A percentile compares a stretch with the other conserved stretches of the same genome.
Conservation (phyloP, 2,113 vertebrate species). For the Brachyhypopomus occidentalis region DNA sequence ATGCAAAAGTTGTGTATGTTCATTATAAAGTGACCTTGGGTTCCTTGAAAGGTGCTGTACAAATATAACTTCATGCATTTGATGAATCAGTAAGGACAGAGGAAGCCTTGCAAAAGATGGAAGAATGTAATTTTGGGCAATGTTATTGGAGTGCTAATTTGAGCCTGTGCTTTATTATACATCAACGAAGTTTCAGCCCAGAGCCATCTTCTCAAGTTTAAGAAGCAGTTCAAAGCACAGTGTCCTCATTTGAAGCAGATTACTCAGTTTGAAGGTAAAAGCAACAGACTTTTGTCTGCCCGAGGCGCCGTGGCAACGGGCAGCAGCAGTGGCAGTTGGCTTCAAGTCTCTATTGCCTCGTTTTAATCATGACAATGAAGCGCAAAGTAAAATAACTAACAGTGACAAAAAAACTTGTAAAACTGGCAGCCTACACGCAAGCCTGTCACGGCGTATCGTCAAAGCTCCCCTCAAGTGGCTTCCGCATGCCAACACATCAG, state of each 20-base stretch:
- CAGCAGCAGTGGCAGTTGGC: constrained; percentile 56
- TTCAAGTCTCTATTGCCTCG: constrained; percentile 56
- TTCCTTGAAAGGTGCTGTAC: no score
- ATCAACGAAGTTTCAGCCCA: constrained; percentile 16
- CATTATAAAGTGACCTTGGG: no score
- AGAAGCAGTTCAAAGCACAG: constrained; percentile 56
- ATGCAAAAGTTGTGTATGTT: no score
- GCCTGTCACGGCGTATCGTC: constrained; percentile 56
- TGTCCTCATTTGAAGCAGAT: constrained; percentile 68
- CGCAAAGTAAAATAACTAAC: constrained; percentile 67
- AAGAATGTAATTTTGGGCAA: neutral
- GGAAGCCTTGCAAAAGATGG: neutral
- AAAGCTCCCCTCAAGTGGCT: constrained; percentile 41
- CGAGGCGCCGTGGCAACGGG: constrained; percentile 50
- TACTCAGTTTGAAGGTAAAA: constrained; percentile 62
- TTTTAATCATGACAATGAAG: constrained; percentile 46
- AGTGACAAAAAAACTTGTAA: constrained; percentile 67
- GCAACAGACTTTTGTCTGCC: constrained; percentile 50
- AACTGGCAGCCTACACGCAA: constrained; percentile 56
- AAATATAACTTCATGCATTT: neutral
- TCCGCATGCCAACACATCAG: constrained; percentile 45
- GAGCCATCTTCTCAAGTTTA: constrained; percentile 33
- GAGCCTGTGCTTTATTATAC: neutral
- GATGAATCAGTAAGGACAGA: neutral
- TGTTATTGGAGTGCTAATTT: neutral